Percentiles rank a stretch among this genome's conserved stretches.
Evolutionary conservation across 2,797 vertebrate species (phyloP).

Genomic region (Ptychadena robeensis): DNA sequence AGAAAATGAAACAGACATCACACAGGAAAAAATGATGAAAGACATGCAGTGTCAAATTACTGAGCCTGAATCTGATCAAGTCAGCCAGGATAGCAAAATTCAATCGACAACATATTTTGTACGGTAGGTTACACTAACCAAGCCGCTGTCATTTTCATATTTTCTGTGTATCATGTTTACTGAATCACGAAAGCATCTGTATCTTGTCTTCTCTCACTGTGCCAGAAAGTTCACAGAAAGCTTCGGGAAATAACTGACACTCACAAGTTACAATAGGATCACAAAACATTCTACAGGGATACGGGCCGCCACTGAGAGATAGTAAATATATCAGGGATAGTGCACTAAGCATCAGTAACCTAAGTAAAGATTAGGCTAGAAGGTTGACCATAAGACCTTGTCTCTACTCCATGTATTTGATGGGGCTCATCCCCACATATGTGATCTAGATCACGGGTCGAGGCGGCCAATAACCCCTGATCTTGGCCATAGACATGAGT

Average conservation of each 20-base stretch:
- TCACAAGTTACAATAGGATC: background rate
- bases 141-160: slow-evolving; percentile 32
- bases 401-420: no score
- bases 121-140: slow-evolving; percentile 32
- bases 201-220: slow-evolving; percentile 21
- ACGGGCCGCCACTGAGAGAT: background rate
- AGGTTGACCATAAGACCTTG: no score
- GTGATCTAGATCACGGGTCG: no score
- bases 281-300: background rate
- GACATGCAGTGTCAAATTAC: slow-evolving; percentile 15
- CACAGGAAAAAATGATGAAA: slow-evolving; percentile 13
- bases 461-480: no score
- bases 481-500: no score
- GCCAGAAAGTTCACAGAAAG: slow-evolving; percentile 19
- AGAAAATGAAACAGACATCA: background rate
- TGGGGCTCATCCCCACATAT: no score
- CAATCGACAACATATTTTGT: slow-evolving; percentile 27
- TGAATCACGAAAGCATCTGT: slow-evolving; percentile 43
- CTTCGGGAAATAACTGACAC: background rate
- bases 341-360: no score
- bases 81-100: slow-evolving; percentile 23
- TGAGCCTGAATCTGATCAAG: slow-evolving; percentile 13
- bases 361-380: no score
- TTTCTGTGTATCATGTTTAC: slow-evolving; percentile 20
- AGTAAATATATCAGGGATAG: background rate